These are phyloP conservation scores for Neoscelio sp. DNA, from an alignment of 2,888 invertebrate species.

Conservation along the genomic window DNA sequence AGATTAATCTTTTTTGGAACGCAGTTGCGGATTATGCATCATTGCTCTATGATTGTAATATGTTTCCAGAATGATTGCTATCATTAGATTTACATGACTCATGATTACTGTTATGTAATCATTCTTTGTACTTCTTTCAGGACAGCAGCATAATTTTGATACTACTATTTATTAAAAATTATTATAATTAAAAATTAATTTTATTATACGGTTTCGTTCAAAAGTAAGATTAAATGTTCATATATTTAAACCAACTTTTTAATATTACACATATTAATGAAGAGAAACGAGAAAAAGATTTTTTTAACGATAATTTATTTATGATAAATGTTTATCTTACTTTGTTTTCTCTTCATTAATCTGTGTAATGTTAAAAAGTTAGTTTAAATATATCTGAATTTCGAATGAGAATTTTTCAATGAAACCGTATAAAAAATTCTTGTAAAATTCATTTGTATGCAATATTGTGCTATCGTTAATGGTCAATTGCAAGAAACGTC, in stretches of 20 bases:
- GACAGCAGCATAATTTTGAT: constrained; percentile 22
- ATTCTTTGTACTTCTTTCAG: constrained; percentile 6
- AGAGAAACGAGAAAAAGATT: too few relatives aligned
- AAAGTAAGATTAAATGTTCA: too few relatives aligned
- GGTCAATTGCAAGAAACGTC: constrained; percentile 63
- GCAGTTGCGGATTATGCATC: neutral
- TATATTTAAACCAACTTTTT: too few relatives aligned
- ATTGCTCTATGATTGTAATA: constrained; percentile 9
- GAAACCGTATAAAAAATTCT: too few relatives aligned
- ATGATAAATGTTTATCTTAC: neutral
- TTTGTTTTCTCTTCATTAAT: too few relatives aligned
- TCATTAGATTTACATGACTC: constrained; percentile 16
- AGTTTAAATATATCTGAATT: too few relatives aligned
- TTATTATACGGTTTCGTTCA: neutral
- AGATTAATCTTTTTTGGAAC: neutral
- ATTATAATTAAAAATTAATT: neutral
- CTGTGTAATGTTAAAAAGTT: too few relatives aligned
- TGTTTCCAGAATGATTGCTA: constrained; percentile 28
- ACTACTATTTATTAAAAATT: constrained; percentile 6
- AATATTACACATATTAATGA: too few relatives aligned
- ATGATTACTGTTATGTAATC: constrained; percentile 23
- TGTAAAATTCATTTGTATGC: neutral
- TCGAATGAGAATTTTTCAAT: too few relatives aligned
- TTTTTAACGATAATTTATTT: too few relatives aligned
- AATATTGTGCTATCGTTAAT: constrained; percentile 18